Evolutionary conservation across 92 coral and sea anemone genomes (phyloP).

Genomic region (Heliopora coerulea): DNA sequence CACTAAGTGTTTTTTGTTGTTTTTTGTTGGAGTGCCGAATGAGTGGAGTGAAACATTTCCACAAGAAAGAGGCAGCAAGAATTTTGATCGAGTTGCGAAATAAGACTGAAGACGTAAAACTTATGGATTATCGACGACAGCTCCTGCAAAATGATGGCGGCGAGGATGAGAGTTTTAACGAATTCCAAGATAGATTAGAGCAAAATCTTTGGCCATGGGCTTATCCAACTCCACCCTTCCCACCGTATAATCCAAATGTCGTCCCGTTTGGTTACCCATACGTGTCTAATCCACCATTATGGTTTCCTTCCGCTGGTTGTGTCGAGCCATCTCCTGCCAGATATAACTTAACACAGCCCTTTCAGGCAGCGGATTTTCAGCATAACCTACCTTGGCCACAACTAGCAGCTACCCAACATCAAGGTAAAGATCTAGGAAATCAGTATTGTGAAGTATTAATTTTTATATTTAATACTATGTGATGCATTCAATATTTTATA

Average conservation of each 20-base stretch:
- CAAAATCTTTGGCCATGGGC: constrained; percentile 30
- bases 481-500: too few species aligned
- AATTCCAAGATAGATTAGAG: constrained; percentile 21
- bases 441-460: too few species aligned
- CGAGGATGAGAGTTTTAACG: constrained; percentile 3
- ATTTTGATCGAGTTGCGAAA: constrained; percentile 30
- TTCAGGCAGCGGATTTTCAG: constrained; percentile 14
- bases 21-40: constrained; percentile 4
- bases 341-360: not conserved
- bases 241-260: constrained; percentile 16
- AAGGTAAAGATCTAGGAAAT: constrained; percentile 23
- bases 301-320: constrained; percentile 15
- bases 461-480: too few species aligned
- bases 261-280: constrained; percentile 30
- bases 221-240: constrained; percentile 7
- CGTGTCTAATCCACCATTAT: constrained; percentile 5
- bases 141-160: constrained; percentile 14
- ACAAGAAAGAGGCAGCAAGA: constrained; percentile 34
- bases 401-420: constrained; percentile 11
- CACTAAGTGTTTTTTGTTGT: not conserved
- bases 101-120: constrained; percentile 24
- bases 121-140: constrained; percentile 37
- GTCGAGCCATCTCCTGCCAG: not conserved
- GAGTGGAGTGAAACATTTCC: constrained; percentile 37
- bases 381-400: constrained; percentile 20